phyloP scores from a whole-genome alignment of 2,797 vertebrate genomes.

The Melanotaenia parkinsoni region DNA sequence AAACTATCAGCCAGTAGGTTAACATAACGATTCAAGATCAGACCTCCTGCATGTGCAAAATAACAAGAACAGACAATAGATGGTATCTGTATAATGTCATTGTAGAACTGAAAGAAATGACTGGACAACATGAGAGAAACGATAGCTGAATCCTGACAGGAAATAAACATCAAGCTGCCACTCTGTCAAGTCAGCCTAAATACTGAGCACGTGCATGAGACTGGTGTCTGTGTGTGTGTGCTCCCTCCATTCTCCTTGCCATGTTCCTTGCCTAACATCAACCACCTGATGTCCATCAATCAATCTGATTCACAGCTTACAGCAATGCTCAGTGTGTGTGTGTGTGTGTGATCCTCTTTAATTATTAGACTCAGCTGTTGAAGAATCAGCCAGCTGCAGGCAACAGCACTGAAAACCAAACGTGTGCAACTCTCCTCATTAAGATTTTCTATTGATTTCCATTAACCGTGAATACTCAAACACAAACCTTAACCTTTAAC shows the following conservation, averaged over 20 bases:
- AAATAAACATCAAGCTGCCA: no score
- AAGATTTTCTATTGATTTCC: background rate
- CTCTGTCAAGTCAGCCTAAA: no score
- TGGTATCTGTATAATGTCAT: no score
- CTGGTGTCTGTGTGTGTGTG: no score
- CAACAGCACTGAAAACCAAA: conserved; percentile 14
- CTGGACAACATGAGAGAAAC: no score
- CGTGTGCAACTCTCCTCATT: background rate
- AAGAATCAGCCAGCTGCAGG: conserved; percentile 43
- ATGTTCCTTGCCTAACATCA: conserved; percentile 49
- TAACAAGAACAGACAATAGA: no score
- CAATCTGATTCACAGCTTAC: conserved; percentile 32
- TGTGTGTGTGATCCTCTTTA: conserved; percentile 42
- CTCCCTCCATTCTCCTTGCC: conserved; percentile 35
- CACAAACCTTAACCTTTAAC: background rate
- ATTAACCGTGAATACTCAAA: background rate
- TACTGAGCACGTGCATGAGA: no score
- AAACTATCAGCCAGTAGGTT: background rate
- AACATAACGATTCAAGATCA: background rate
- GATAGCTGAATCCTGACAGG: no score
- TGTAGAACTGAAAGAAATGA: no score
- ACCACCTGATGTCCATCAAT: conserved; percentile 65
- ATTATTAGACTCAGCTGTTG: conserved; percentile 66
- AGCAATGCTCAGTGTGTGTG: conserved; percentile 19
- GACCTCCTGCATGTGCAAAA: background rate